Evolutionary conservation across 2,113 vertebrate genomes (phyloP).

Genomic region (Xerus inauris): DNA sequence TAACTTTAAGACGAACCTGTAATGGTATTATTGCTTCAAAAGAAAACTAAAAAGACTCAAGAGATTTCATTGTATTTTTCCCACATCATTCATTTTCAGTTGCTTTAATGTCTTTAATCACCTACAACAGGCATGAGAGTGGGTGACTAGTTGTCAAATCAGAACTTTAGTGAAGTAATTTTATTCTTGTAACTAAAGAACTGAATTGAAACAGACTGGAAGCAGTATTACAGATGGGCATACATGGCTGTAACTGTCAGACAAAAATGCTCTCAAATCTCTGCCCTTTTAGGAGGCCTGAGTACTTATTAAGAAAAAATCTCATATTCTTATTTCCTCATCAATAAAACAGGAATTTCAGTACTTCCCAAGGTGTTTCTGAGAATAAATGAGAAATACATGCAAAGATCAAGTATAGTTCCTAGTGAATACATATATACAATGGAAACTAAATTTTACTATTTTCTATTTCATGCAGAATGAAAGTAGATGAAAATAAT

Average conservation of each 20-base stretch:
- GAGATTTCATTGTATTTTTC: conserved; percentile 2
- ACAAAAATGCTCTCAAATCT: background rate
- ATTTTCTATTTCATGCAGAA: background rate
- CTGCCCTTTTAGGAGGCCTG: background rate
- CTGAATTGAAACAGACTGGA: background rate
- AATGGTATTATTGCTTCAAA: background rate
- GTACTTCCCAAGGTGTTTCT: background rate
- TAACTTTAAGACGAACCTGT: background rate
- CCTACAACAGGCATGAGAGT: background rate
- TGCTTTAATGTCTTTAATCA: background rate
- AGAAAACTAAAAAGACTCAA: background rate
- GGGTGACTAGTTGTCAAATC: background rate
- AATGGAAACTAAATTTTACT: background rate
- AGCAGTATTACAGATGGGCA: background rate
- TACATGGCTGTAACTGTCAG: background rate
- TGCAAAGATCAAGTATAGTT: background rate
- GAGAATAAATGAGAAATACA: background rate
- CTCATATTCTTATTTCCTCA: background rate
- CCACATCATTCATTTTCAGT: background rate
- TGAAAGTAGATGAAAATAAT: background rate
- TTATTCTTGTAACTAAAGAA: background rate
- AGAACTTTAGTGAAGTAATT: background rate
- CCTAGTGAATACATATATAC: background rate
- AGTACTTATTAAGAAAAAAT: background rate
- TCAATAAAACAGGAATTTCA: background rate